Conservation (phyloP, 2,113 vertebrate species). For the Miniopterus natalensis region DNA sequence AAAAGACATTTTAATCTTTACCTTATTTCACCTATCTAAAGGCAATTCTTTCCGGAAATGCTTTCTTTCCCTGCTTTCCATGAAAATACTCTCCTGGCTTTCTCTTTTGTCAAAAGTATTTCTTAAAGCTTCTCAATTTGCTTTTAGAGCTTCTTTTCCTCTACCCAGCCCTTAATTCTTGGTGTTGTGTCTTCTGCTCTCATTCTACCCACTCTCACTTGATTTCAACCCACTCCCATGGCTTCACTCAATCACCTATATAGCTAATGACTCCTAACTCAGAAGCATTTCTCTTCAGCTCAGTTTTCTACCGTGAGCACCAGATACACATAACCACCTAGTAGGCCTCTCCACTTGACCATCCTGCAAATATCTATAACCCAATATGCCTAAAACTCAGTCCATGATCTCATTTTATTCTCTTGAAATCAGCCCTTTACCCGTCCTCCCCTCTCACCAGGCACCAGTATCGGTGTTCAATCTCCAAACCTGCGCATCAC, state of each 20-base stretch:
- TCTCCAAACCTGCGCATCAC: background rate
- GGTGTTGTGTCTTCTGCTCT: background rate
- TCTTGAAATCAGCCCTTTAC: background rate
- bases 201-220: background rate
- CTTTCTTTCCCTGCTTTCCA: background rate
- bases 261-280: background rate
- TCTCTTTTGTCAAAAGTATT: constrained; percentile 47
- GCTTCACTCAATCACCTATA: background rate
- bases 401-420: background rate
- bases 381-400: constrained; percentile 13
- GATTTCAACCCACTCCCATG: background rate
- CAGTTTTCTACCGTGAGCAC: background rate
- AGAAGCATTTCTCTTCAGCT: background rate
- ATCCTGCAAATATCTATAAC: constrained; percentile 1
- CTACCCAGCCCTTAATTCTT: background rate
- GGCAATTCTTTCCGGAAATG: constrained; percentile 28
- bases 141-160: background rate
- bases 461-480: background rate
- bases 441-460: background rate
- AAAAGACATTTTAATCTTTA: background rate
- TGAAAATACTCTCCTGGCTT: background rate
- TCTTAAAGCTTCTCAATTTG: background rate
- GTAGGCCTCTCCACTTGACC: background rate
- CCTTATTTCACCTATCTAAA: constrained; percentile 11
- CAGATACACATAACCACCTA: background rate